Evolutionary conservation across 2,888 invertebrate genomes (phyloP).

Genomic region (Drosophila kuntzei): DNA sequence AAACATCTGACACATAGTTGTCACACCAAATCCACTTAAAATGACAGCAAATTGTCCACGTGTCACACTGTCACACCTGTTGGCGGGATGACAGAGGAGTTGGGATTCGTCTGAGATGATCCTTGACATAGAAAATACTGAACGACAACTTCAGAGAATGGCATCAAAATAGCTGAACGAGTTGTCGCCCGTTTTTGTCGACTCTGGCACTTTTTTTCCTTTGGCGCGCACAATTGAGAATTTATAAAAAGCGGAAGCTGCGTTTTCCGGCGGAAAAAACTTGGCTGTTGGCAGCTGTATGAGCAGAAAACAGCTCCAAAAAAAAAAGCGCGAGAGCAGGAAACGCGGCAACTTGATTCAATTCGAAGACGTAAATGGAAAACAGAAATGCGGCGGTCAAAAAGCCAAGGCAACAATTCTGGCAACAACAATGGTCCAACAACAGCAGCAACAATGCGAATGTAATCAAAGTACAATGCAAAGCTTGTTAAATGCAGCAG

Average conservation of each 20-base stretch:
- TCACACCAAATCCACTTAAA: conserved; percentile 75
- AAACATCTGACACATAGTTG: conserved; percentile 59
- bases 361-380: conserved; percentile 69
- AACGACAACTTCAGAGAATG: conserved; percentile 35
- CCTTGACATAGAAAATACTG: conserved; percentile 37
- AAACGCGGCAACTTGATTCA: conserved; percentile 76
- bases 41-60: conserved; percentile 62
- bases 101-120: conserved; percentile 23
- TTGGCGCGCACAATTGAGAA: conserved; percentile 69
- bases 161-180: conserved; percentile 59
- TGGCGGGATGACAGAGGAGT: conserved; percentile 25
- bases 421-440: conserved; percentile 38
- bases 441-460: conserved; percentile 40
- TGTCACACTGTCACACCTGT: conserved; percentile 68
- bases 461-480: conserved; percentile 71
- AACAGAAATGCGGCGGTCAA: conserved; percentile 67
- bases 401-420: conserved; percentile 53
- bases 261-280: conserved; percentile 77
- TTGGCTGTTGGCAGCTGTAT: conserved; percentile 58
- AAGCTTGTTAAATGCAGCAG: conserved; percentile 58
- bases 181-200: conserved; percentile 40
- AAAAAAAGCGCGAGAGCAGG: conserved; percentile 39
- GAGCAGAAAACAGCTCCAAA: conserved; percentile 18
- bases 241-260: conserved; percentile 75
- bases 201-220: conserved; percentile 19